Percentiles rank a stretch among this genome's conserved stretches.
Conservation (phyloP, 2,888 invertebrate genomes). For the Drosophila acutilabella region DNA sequence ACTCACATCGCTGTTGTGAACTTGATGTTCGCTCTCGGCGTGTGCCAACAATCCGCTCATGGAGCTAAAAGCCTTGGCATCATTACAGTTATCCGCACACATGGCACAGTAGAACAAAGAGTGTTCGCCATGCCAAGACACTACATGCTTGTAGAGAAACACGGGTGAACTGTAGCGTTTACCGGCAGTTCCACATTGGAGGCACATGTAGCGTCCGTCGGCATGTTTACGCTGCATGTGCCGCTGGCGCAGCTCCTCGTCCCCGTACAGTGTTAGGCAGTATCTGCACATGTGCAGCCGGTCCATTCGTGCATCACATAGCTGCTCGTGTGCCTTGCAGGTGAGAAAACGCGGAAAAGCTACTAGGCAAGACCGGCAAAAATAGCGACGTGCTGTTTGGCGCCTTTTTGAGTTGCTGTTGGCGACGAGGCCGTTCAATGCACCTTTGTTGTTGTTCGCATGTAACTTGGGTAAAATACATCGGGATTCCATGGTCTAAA, state of each 20-base stretch:
- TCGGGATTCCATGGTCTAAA: conserved; percentile 25
- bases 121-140: conserved; percentile 66
- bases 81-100: conserved; percentile 57
- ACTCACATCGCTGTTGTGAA: conserved; percentile 43
- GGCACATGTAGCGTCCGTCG: conserved; percentile 53
- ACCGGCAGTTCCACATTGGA: conserved; percentile 60
- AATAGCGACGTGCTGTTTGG: conserved; percentile 40
- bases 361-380: conserved; percentile 50
- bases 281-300: conserved; percentile 56
- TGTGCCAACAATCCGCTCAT: conserved; percentile 50
- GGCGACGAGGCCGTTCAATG: neutral
- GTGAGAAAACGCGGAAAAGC: conserved; percentile 45
- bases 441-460: neutral
- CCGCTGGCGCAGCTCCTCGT: conserved; percentile 48
- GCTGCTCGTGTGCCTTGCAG: conserved; percentile 59
- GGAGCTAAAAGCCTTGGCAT: conserved; percentile 53
- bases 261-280: conserved; percentile 65
- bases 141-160: conserved; percentile 64
- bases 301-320: conserved; percentile 42
- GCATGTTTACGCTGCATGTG: conserved; percentile 59
- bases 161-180: conserved; percentile 60
- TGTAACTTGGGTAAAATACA: conserved; percentile 34
- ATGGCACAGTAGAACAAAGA: conserved; percentile 67
- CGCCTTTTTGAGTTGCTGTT: neutral
- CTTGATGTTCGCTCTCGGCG: conserved; percentile 55